Evolutionary conservation across 92 coral and sea anemone species (phyloP), one percentile per base, ranked within the genome.

Genomic region (Diadumene lineata): DNA sequence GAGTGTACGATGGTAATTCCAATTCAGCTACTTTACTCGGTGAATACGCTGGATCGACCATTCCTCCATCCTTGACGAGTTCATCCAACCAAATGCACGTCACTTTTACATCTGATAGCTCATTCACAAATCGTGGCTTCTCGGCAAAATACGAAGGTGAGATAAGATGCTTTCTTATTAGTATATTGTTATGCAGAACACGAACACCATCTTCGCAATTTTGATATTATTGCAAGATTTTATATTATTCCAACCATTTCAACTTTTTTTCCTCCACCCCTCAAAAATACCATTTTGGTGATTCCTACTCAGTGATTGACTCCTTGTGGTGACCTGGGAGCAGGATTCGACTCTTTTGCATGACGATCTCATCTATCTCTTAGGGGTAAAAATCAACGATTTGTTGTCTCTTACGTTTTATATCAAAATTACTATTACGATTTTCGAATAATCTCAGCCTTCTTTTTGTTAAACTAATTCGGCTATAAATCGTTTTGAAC

Each of bases 91-190:
- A 63, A 34, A 7, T 63, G 11, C 29, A 32, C 68, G 43, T 63
- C 2, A 63, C 13, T 13, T 63, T 63, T 32, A 63, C 3, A 2
- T 63, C 68, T 11, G 68, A 63, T 63, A 34, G 17, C 11, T 63
- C 68, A 26, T 3, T 7, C 8, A 8, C 11, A 13, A 7, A 7
- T 25, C 27, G 11, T 27, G 68, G 68, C 2, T 63, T 63, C 29
- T 32, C 33, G 11, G 68, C 68, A 13, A 63, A 10, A 27, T 63
- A 27, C 21, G 30, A 23, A n/a, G 56, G 75, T 70, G 25, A 44
- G 75, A 7, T 66, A 8, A 8, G 17, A 17, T 44, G 51, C 51
- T 44, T 9, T 44, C 17, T 44, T 8, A 44, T 44, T 44, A 9
- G 17, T 8, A 44, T 8, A 44, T 44, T 44, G 17, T 44, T 17